Percentiles rank a stretch among this genome's conserved stretches.
Conservation (phyloP, 2,113 vertebrate species). For the Caretta caretta region DNA sequence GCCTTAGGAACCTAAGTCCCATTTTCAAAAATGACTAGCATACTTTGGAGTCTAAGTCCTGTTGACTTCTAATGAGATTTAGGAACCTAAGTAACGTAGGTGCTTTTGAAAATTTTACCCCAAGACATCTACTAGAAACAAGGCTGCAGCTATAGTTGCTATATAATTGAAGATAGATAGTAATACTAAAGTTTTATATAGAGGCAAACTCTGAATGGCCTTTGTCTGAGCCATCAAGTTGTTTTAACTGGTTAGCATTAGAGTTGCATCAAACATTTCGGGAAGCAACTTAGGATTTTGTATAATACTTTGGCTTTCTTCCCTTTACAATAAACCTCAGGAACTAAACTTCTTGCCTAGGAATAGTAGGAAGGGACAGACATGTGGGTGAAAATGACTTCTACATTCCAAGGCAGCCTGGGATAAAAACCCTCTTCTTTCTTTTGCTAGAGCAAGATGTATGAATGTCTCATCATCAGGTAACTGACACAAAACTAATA, state of each 20-base stretch:
- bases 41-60: neutral
- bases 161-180: neutral
- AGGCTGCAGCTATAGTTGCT: neutral
- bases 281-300: neutral
- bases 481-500: neutral
- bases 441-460: neutral
- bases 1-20: neutral
- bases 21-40: neutral
- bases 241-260: neutral
- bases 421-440: neutral
- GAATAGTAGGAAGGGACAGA: neutral
- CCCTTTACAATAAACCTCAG: neutral
- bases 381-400: neutral
- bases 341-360: neutral
- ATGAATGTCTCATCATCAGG: neutral
- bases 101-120: neutral
- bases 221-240: neutral
- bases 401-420: neutral
- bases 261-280: neutral
- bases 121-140: neutral
- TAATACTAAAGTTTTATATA: neutral
- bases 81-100: neutral
- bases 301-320: accelerated
- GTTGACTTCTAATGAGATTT: neutral
- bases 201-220: neutral